Base-by-base conservation (phyloP, 1,140 invertebrate genomes). In the Zaprionus nigranus region DNA sequence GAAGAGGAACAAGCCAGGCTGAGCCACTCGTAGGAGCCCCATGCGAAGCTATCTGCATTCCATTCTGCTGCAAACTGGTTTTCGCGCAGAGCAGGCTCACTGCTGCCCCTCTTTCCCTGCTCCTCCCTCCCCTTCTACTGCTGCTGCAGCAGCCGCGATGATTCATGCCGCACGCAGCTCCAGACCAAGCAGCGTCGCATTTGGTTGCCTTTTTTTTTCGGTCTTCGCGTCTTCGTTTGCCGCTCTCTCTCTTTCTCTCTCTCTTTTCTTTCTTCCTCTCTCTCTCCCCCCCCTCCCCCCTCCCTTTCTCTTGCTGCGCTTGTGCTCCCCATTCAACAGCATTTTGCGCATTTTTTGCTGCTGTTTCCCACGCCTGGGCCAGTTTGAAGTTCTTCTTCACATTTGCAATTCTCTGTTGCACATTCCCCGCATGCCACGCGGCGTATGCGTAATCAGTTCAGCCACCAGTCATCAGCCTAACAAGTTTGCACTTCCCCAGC, bases 381-480 rank as follows among this genome's bases (percentile, higher is more conserved):
- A 20, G 7, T 64, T 63, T 38, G 36, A n/a, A 46, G 40, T 60
- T 54, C 63, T 64, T 54, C 26, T 28, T 36, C 26, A 36, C 61
- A 54, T 67, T 78, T 74, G 75, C 30, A 9, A 34, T 9, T 17
- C 61, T 79, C 75, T 86, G 71, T 71, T 78, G 82, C 80, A 85
- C 81, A 82, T 85, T 72, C 76, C 61, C 43, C 46, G 49, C 71
- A 51, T 61, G 74, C 57, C 73, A 88, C 85, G 71, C 68, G 75
- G 81, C 85, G 85, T 88, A 88, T 88, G 86, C 85, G 78, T 90
- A 90, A 88, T 88, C 86, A 74, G 81, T 65, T 40, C 20, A 85
- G 20, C 68, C 61, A 58, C 80, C 80, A 85, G 75, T 79, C 83
- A 85, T 86, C 86, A 88, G 84, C 68, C 68, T 26, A 66, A 87